Conservation (phyloP, 1,140 invertebrate genomes). For the Paralvinella palmiformis region DNA sequence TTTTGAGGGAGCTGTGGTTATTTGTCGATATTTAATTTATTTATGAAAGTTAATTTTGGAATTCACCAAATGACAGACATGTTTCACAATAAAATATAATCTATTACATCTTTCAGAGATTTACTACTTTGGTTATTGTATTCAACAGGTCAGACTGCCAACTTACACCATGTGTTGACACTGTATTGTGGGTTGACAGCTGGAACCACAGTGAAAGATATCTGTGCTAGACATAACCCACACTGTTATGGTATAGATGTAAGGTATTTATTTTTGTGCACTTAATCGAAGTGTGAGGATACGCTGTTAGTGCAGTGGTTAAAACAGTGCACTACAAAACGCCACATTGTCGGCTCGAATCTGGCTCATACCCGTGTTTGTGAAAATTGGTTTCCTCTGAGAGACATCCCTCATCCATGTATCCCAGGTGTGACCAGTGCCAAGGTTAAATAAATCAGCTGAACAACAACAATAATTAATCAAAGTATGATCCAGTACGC, state of each 20-base stretch:
- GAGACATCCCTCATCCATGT: not conserved
- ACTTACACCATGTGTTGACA: constrained; percentile 69
- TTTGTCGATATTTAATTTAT: not conserved
- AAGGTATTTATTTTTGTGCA: constrained; percentile 36
- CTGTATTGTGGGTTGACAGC: constrained; percentile 77
- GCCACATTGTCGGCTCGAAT: not conserved
- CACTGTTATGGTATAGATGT: constrained; percentile 58
- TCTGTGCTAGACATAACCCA: constrained; percentile 75
- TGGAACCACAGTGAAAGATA: constrained; percentile 74
- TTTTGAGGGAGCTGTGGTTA: not conserved
- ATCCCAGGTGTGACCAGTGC: not conserved
- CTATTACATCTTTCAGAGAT: too few relatives aligned
- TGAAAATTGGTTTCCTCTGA: not conserved
- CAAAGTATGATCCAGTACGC: too few relatives aligned
- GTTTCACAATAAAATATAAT: too few relatives aligned
- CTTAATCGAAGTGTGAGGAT: too few relatives aligned
- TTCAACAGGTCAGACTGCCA: constrained; percentile 55
- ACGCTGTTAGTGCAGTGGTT: too few relatives aligned
- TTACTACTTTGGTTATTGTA: not conserved
- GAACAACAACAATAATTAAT: too few relatives aligned
- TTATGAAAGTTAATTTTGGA: not conserved
- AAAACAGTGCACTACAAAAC: not conserved
- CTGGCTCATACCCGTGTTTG: not conserved
- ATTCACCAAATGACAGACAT: too few relatives aligned
- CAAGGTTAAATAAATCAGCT: too few relatives aligned